phyloP scores from a whole-genome alignment of 2,888 invertebrate species.

The Atrina japonica region DNA sequence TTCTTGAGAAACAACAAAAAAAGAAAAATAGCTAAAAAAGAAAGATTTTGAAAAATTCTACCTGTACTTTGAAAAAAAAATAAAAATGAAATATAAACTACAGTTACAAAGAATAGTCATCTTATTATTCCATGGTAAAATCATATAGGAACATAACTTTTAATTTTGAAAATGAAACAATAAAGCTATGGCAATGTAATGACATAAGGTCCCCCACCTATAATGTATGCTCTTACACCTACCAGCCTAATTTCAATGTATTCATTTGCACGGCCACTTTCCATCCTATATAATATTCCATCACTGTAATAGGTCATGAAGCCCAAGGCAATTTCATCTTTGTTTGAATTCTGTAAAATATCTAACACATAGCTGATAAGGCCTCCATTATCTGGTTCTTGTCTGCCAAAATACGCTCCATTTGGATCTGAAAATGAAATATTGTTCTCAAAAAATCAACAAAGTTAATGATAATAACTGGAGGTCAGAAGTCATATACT shows the following conservation, averaged over 20 bases:
- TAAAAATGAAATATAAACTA: too few relatives aligned
- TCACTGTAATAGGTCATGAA: slow-evolving; percentile 77
- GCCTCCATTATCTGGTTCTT: slow-evolving; percentile 54
- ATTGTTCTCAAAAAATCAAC: background rate
- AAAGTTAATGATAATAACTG: background rate
- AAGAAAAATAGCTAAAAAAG: too few relatives aligned
- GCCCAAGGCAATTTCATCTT: slow-evolving; percentile 77
- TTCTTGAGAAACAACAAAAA: too few relatives aligned
- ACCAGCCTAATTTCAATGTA: slow-evolving; percentile 77
- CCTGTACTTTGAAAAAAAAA: too few relatives aligned
- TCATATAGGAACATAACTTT: too few relatives aligned
- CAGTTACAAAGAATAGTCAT: too few relatives aligned
- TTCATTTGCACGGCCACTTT: slow-evolving; percentile 69
- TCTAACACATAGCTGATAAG: slow-evolving; percentile 64
- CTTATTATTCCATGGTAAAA: too few relatives aligned
- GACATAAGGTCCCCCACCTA: too few relatives aligned
- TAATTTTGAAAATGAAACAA: too few relatives aligned
- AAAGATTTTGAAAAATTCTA: too few relatives aligned
- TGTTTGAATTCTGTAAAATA: slow-evolving; percentile 45
- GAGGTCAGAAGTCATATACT: background rate
- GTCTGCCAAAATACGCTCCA: slow-evolving; percentile 70
- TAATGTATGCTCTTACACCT: too few relatives aligned
- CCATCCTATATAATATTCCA: slow-evolving; percentile 72
- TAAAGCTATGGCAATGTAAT: too few relatives aligned
- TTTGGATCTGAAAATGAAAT: slow-evolving; percentile 63